A percentile compares a stretch with the other conserved stretches of the same genome.
These are phyloP conservation scores for Troides aeacus DNA, from an alignment of 2,888 invertebrate species.

Conservation along the genomic window DNA sequence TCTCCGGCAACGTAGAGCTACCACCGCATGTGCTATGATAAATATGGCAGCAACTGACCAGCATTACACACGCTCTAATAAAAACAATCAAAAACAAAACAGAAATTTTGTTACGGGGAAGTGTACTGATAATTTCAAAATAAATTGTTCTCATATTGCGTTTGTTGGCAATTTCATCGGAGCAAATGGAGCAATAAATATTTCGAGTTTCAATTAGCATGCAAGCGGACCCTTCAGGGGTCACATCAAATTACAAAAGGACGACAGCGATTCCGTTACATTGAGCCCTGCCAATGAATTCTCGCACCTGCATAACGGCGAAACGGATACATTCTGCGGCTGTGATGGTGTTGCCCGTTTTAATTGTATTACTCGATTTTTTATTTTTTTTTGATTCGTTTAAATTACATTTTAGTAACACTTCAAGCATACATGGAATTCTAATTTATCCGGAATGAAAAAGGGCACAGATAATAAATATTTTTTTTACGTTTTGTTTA, in stretches of 20 bases:
- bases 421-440: too few species aligned
- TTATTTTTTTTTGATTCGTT: too few species aligned
- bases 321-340: slow-evolving; percentile 28
- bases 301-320: slow-evolving; percentile 48
- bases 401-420: too few species aligned
- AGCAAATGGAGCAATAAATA: slow-evolving; percentile 59
- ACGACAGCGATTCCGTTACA: slow-evolving; percentile 52
- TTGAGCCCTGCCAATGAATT: slow-evolving; percentile 60
- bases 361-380: background rate
- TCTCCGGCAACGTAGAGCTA: too few species aligned
- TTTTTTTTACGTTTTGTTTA: too few species aligned
- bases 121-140: slow-evolving; percentile 25
- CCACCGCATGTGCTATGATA: too few species aligned
- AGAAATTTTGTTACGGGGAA: slow-evolving; percentile 13
- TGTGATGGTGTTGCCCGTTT: slow-evolving; percentile 4
- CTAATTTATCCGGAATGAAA: too few species aligned
- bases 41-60: too few species aligned
- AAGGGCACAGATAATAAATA: too few species aligned
- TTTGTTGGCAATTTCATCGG: slow-evolving; percentile 28
- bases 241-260: slow-evolving; percentile 67
- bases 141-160: slow-evolving; percentile 28
- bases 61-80: background rate
- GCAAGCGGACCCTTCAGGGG: slow-evolving; percentile 54
- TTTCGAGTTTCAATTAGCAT: slow-evolving; percentile 70
- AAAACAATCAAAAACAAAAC: background rate